A percentile compares a stretch with the other conserved stretches of the same genome.
phyloP scores from a whole-genome alignment of 1,140 invertebrate genomes.

The Drosophila albomicans region DNA sequence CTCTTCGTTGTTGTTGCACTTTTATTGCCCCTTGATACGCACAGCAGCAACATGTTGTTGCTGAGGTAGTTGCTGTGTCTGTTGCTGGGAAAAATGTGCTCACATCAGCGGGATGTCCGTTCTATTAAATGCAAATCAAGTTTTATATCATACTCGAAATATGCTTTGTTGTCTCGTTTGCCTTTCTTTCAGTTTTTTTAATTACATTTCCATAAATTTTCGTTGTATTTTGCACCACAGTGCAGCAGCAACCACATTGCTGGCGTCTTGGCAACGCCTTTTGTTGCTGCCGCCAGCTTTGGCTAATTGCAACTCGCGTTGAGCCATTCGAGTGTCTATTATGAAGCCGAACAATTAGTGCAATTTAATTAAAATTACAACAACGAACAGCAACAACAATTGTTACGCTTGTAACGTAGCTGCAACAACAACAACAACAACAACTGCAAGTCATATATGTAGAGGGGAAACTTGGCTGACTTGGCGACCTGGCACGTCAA shows the following conservation, averaged over 20 bases:
- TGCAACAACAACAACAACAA: conserved; percentile 13
- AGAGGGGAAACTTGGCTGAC: conserved; percentile 20
- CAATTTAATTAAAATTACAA: conserved; percentile 79
- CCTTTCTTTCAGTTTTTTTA: conserved; percentile 46
- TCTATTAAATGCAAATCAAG: conserved; percentile 79
- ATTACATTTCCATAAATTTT: conserved; percentile 57
- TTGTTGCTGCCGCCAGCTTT: conserved; percentile 52
- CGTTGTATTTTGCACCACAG: conserved; percentile 63
- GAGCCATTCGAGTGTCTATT: conserved; percentile 61
- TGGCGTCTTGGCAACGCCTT: conserved; percentile 31
- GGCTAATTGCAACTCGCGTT: conserved; percentile 64
- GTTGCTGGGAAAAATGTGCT: conserved; percentile 33
- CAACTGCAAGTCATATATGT: conserved; percentile 72
- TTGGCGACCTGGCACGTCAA: conserved; percentile 75
- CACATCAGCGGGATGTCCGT: conserved; percentile 44
- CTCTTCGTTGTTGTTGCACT: conserved; percentile 41
- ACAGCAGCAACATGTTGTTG: conserved; percentile 55
- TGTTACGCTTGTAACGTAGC: too few species aligned
- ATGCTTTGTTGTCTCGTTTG: conserved; percentile 11
- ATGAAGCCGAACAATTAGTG: conserved; percentile 78
- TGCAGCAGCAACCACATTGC: conserved; percentile 17
- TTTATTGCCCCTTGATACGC: conserved; percentile 47
- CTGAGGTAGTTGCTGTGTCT: neutral
- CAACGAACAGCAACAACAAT: conserved; percentile 26
- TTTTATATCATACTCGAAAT: conserved; percentile 26